A percentile compares a stretch with the other conserved stretches of the same genome.
phyloP scores from a whole-genome alignment of 2,888 invertebrate species.

The Aspidapion aeneum region DNA sequence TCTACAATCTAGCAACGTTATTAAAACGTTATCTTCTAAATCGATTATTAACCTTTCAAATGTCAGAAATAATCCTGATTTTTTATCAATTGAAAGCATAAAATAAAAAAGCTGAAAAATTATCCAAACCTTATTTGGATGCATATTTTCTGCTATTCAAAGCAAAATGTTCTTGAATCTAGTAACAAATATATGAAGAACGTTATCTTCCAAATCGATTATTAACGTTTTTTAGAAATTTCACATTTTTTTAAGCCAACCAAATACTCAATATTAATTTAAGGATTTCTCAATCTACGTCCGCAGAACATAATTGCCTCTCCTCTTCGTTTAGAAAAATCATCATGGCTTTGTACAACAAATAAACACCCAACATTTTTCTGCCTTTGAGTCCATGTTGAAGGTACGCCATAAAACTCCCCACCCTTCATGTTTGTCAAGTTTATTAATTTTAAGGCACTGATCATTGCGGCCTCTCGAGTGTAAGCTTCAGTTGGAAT shows the following conservation, averaged over 20 bases:
- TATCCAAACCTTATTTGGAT: no score
- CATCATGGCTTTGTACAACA: slow-evolving; percentile 77
- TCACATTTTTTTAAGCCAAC: no score
- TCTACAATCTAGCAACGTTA: no score
- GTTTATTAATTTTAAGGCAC: slow-evolving; percentile 78
- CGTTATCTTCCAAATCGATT: no score
- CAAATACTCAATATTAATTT: no score
- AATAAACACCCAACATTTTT: slow-evolving; percentile 70
- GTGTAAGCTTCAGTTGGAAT: slow-evolving; percentile 91
- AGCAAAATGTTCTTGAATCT: no score
- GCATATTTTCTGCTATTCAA: no score
- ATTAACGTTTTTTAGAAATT: no score
- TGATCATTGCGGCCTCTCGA: slow-evolving; percentile 92
- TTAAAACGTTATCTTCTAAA: no score
- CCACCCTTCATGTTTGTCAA: slow-evolving; percentile 74
- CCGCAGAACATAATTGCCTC: slow-evolving; percentile 83
- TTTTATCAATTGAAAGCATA: slow-evolving; percentile 59
- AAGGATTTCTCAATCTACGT: no score
- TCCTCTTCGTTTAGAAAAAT: slow-evolving; percentile 88
- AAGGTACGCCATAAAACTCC: slow-evolving; percentile 76
- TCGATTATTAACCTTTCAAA: no score
- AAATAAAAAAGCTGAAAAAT: slow-evolving; percentile 75
- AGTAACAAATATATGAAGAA: no score
- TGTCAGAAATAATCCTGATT: slow-evolving; percentile 74
- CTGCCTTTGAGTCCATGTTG: slow-evolving; percentile 70